Evolutionary conservation across 2,797 vertebrate species (phyloP), one percentile per base, ranked within the genome.

Genomic region (Acanthurus tractus): DNA sequence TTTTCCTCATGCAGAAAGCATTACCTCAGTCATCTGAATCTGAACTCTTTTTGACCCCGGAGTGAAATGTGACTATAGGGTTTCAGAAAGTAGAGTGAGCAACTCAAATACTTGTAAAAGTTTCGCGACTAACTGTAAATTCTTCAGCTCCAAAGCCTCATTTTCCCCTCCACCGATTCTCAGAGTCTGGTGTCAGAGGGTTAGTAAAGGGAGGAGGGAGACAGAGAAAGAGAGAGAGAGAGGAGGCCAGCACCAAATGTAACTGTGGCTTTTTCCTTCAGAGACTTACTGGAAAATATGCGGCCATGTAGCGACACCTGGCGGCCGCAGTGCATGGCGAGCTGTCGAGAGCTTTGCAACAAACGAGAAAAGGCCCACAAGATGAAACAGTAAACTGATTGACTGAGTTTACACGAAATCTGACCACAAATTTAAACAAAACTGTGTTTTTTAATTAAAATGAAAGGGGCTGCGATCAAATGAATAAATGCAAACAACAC

Each of bases 261-360:
- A 92, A 90, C 92, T 88, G 90, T 91, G 88, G 84, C 89, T 83
- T 84, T 79, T 82, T 79, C 70, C 69, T 67, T 74, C 70, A 20
- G 6, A 8, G 71, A 55, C 82, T 55, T 59, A 9, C 40, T 2
- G 22, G 70, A 45, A 90, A 85, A 96, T 97, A 85, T 88, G 92
- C 94, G 91, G 96, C 96, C 94, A 95, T 97, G 93, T 95, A 96
- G 96, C 96, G 98, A 96, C 97, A 97, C 95, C 97, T 98, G 93
- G 96, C 96, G 97, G 96, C 67, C 18, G 9, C 22, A 17, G 17
- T 1, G 1, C 56, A 23, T 0, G 42, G 65, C 11, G 55, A 38
- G 50, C 55, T 42, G 65, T 23, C 8, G 34, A 29, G 3, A 57
- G 58, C 63, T 22, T 11, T 53, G 68, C 9, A 75, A 64, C 52